Evolutionary conservation across 2,797 vertebrate genomes (phyloP), one percentile per base, ranked within the genome.

Genomic region (Ispidina picta): DNA sequence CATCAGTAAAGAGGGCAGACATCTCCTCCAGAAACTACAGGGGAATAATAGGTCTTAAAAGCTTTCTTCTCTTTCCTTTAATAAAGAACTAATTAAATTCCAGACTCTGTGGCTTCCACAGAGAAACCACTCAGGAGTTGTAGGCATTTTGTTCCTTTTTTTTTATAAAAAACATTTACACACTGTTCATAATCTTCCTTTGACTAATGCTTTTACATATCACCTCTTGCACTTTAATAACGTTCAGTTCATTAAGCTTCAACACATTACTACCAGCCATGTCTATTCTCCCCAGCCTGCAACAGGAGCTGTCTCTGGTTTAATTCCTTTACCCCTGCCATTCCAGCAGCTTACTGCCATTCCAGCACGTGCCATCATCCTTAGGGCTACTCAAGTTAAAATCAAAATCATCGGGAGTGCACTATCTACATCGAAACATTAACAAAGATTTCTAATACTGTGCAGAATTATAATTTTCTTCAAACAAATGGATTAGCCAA

Each of bases 381-480:
- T 62, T 54, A 83, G 70, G 39, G 68, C 23, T 16, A 78, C 59
- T 18, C 77, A 28, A 68, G 59, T 37, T 58, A 48, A 83, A 80
- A 84, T 37, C 79, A 28, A 59, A 89, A 66, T 0, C 1, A 56
- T 33, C 79, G 41, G 44, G 33, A 51, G 8, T 17, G 6, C 68
- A 11, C 18, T 17, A 2, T 3, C 8, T 2, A 44, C 49, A 46
- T 18, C 64, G 72, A 72, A 83, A 31, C 26, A 22, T 41, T 9
- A 8, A 13, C 41, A 77, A 66, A 71, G 48, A 25, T 65, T 77
- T 64, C 68, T 69, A 72, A 56, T 79, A 44, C 72, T 4, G 43
- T 18, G 64, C 46, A 95, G 91, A 93, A 90, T n/a, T 63, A 28
- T 5, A 44, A 83, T 92, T 59, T 68, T 54, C 64, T 55, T 76